Base-by-base conservation (phyloP, 2,113 vertebrate genomes). In the Zosterops japonicus region DNA sequence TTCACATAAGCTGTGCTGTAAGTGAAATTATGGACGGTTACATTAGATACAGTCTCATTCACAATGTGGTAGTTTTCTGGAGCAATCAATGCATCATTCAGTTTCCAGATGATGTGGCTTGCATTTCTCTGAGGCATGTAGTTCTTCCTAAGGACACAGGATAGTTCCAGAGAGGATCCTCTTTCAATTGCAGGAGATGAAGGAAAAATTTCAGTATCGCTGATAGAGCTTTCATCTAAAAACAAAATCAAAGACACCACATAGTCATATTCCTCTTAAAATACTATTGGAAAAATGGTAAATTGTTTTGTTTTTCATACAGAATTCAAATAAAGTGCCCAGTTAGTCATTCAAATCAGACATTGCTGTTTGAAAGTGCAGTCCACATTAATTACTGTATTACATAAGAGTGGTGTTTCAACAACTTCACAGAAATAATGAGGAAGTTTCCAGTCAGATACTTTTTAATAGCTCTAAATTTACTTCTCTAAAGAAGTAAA, bases 41-140 rank as follows among this genome's bases (percentile, higher is more conserved):
- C 4, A 87, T 59, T 81, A 59, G 91, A 96, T 41, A 96, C 92
- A 46, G 89, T 96, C 42, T 96, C 87, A 1, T 97, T 97, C 69
- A 97, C 75, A 76, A 83, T 35, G 5, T 42, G 33, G 19, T 69
- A 95, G 44, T 94, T 83, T 53, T 95, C 92, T 86, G 56, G 49
- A 82, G 92, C 8, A 72, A 97, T 94, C 60, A 91, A 5, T 60
- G 86, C 49, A 72, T 89, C 55, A 50, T 97, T 97, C 74, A 97
- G 19, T 67, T 76, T 97, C 97, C 97, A 98, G 71, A 96, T 92
- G 17, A 98, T 89, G n/a, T 97, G 70, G 70, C 88, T 96, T 94
- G 96, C 96, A 57, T 97, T 97, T 81, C 90, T 89, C 41, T 70
- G 81, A 83, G 56, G 41, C 2, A 5, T 36, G 18, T 93, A 71